These are phyloP conservation scores for Archilochus colubris DNA, from an alignment of 2,113 vertebrate genomes.

Conservation along the genomic window DNA sequence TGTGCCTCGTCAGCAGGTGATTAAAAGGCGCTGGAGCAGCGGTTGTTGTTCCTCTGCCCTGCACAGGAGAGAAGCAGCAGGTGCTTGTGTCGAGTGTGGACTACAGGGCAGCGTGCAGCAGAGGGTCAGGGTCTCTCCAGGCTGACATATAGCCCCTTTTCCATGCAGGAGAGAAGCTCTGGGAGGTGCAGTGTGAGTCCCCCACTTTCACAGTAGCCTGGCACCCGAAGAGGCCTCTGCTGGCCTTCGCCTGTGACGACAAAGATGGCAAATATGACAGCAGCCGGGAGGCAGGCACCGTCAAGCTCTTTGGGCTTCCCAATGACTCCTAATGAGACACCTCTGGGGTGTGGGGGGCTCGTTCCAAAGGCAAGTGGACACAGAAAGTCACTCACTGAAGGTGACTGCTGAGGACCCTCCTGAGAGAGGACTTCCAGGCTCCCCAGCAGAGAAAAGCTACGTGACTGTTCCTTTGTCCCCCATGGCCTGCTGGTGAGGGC, in stretches of 20 bases:
- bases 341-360: fast-evolving
- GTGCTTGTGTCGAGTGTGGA: neutral
- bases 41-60: neutral
- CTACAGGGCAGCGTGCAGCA: neutral
- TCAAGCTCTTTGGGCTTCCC: conserved; percentile 97
- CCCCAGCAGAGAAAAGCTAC: neutral
- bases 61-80: neutral
- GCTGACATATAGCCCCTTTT: neutral
- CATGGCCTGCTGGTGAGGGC: neutral
- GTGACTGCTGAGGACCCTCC: neutral
- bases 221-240: conserved; percentile 94
- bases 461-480: neutral
- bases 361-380: conserved; percentile 1
- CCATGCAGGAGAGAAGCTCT: conserved; percentile 92
- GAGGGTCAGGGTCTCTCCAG: neutral
- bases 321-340: conserved; percentile 86
- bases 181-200: conserved; percentile 99
- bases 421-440: neutral
- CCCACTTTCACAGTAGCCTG: conserved; percentile 98
- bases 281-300: conserved; percentile 94
- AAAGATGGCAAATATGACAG: conserved; percentile 98
- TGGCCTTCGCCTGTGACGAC: conserved; percentile 97
- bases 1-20: conserved; percentile 23
- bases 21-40: neutral
- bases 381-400: neutral